These are phyloP conservation scores for Drosophila monieri DNA, from an alignment of 2,888 invertebrate genomes.

Conservation along the genomic window DNA sequence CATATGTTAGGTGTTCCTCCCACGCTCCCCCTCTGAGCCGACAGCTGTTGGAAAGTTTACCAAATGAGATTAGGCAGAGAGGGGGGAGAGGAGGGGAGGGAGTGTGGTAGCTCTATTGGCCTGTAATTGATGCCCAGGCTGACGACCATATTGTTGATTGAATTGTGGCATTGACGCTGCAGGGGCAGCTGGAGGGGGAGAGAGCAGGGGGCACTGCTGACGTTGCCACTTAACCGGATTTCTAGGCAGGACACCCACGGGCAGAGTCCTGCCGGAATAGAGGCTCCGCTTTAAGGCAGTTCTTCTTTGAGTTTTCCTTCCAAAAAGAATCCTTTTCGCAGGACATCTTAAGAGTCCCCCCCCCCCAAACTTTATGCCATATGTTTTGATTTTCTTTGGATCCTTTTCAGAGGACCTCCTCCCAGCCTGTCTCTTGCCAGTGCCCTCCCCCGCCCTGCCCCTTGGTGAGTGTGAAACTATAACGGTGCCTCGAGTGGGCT, in stretches of 20 bases:
- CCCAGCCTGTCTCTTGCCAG: not conserved
- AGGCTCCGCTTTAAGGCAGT: too few species aligned
- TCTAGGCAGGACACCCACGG: too few species aligned
- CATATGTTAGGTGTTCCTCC: slow-evolving; percentile 41
- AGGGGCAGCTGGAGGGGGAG: not conserved
- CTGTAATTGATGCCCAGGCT: slow-evolving; percentile 52
- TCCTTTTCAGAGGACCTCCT: slow-evolving; percentile 4
- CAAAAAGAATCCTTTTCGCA: too few species aligned
- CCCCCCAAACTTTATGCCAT: slow-evolving; percentile 15
- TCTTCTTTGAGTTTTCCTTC: too few species aligned
- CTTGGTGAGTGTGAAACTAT: slow-evolving; percentile 35
- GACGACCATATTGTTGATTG: slow-evolving; percentile 49
- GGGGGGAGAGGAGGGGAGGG: slow-evolving; percentile 6
- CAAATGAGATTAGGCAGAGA: slow-evolving; percentile 41
- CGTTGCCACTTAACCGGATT: slow-evolving; percentile 23
- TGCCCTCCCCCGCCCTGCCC: not conserved
- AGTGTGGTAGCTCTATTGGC: slow-evolving; percentile 45
- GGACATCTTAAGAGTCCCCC: not conserved
- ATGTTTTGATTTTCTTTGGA: slow-evolving; percentile 26
- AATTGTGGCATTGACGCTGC: slow-evolving; percentile 36
- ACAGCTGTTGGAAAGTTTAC: slow-evolving; percentile 47
- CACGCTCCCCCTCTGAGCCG: not conserved
- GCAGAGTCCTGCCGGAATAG: too few species aligned
- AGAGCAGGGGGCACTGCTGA: slow-evolving; percentile 14
- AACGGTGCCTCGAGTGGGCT: slow-evolving; percentile 67